Evolutionary conservation across 2,888 invertebrate genomes (phyloP).

Genomic region (Drosophila diplacantha): DNA sequence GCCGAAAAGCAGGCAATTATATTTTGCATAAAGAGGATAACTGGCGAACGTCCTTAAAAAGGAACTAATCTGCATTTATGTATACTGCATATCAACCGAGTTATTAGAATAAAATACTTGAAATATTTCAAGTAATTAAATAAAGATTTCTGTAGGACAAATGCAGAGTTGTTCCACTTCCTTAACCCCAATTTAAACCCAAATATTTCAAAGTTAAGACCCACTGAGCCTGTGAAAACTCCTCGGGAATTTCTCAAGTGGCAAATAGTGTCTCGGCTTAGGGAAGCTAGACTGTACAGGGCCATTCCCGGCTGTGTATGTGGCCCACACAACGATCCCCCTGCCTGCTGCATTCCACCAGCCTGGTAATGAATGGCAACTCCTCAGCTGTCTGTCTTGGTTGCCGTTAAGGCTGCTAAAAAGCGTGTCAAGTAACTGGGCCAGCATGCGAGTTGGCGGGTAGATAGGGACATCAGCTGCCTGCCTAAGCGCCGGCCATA

Average conservation of each 20-base stretch:
- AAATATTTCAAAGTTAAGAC: background rate
- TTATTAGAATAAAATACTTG: too few relatives aligned
- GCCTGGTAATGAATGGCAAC: constrained; percentile 58
- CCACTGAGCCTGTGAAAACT: background rate
- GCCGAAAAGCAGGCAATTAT: constrained; percentile 62
- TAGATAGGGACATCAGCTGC: constrained; percentile 49
- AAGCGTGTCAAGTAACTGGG: constrained; percentile 71
- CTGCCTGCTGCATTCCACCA: background rate
- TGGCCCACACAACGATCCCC: constrained; percentile 26
- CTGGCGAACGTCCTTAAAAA: background rate
- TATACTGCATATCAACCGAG: too few relatives aligned
- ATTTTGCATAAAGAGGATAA: constrained; percentile 14
- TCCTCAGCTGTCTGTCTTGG: constrained; percentile 31
- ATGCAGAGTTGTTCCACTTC: background rate
- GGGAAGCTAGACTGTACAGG: constrained; percentile 3
- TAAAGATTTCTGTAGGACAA: background rate
- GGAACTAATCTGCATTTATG: background rate
- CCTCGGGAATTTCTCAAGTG: background rate
- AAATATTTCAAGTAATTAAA: too few relatives aligned
- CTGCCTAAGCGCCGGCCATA: constrained; percentile 57
- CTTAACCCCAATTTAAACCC: background rate
- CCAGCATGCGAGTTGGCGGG: constrained; percentile 18
- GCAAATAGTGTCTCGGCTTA: background rate
- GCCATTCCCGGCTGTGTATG: background rate
- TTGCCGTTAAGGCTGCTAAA: constrained; percentile 40